Evolutionary conservation across 1,140 invertebrate species (phyloP), one percentile per base, ranked within the genome.

Genomic region (Fopius arisanus): DNA sequence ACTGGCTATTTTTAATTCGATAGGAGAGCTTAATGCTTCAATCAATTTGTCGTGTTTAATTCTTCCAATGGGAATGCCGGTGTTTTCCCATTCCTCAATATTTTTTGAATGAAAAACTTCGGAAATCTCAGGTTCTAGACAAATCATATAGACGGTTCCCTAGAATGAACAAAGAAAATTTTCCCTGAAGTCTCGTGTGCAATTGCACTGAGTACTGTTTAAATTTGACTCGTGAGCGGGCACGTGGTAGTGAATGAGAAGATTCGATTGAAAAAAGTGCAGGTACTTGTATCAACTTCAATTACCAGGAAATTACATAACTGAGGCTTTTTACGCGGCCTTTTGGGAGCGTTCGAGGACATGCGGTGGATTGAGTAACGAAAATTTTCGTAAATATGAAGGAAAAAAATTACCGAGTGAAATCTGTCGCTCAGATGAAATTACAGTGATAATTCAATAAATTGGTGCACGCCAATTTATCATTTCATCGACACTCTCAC

Each of bases 281-380:
- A 59, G 23, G 54, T 59, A 59, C 54, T 26, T 28, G 54, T 59
- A 59, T 59, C 23, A 23, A 59, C 54, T 59, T 59, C 54, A 59
- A 59, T 59, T 59, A 19, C 54, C 54, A 59, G 54, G 54, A 59
- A 59, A 59, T 59, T 59, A 26, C 54, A 23, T 59, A 59, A 59
- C 19, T 23, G 54, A 19, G 54, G 1, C 23, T 23, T 21, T 59
- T 59, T 59, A 12, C 54, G 23, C 10, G 23, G 54, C 54, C 14
- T 59, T 59, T 59, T 59, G 54, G 54, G 54, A 12, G 54, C 54
- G 54, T 28, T 26, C 54, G 54, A 59, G 54, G 19, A 26, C 54
- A 28, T 28, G 1, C 3, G 9, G 10, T 28, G 5, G 2, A 59
- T 2, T 59, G 54, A 59, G 54, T 6, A 59, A 59, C 21, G 26